These are phyloP conservation scores for Subacronicta megacephala DNA, from an alignment of 2,888 invertebrate species.

Conservation along the genomic window DNA sequence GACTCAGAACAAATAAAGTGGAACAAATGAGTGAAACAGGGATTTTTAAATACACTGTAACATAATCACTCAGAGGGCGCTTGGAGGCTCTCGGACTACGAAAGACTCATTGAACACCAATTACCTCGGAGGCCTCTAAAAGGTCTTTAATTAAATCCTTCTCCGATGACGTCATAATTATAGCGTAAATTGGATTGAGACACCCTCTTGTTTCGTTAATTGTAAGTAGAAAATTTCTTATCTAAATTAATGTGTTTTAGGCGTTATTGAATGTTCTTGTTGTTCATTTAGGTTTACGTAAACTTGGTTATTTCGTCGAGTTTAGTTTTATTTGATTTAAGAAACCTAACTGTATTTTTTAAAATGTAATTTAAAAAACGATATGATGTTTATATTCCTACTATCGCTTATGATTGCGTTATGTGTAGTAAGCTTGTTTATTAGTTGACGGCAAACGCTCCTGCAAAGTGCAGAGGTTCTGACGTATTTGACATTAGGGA, in stretches of 20 bases:
- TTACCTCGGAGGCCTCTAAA: slow-evolving; percentile 86
- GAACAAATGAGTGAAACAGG: slow-evolving; percentile 59
- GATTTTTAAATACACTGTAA: slow-evolving; percentile 68
- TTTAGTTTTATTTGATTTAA: slow-evolving; percentile 1
- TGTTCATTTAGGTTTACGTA: slow-evolving; percentile 40
- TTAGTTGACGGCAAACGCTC: too few relatives aligned
- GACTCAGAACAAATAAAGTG: slow-evolving; percentile 15
- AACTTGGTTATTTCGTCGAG: slow-evolving; percentile 16
- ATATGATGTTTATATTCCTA: too few relatives aligned
- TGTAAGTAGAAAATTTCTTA: slow-evolving; percentile 80
- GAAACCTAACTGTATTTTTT: too few relatives aligned
- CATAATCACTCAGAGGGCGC: slow-evolving; percentile 78
- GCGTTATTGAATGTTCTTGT: slow-evolving; percentile 27
- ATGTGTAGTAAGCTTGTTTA: too few relatives aligned
- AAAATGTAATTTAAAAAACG: too few relatives aligned
- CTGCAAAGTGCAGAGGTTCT: too few relatives aligned
- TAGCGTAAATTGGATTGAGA: slow-evolving; percentile 86
- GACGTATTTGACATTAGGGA: too few relatives aligned
- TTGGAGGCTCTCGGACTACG: slow-evolving; percentile 81
- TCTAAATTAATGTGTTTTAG: slow-evolving; percentile 76
- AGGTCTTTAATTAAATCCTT: slow-evolving; percentile 89
- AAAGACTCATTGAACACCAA: slow-evolving; percentile 88
- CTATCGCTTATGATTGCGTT: too few relatives aligned
- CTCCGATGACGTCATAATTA: slow-evolving; percentile 89
- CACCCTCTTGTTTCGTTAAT: slow-evolving; percentile 85